Percentiles rank a stretch among this genome's conserved stretches.
phyloP scores from a whole-genome alignment of 2,113 vertebrate species.

The Ptyas mucosa region DNA sequence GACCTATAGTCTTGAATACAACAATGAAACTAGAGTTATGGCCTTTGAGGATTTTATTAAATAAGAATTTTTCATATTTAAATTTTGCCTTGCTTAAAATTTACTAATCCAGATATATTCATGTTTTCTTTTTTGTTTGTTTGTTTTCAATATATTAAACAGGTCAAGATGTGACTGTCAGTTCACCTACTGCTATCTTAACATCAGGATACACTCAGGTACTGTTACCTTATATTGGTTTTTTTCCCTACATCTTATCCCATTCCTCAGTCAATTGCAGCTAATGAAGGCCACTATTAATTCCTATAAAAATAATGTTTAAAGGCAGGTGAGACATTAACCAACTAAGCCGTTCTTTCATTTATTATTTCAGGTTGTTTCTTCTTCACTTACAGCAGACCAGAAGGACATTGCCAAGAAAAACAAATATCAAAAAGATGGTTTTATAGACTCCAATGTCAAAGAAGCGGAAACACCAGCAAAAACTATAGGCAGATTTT shows the following conservation, averaged over 20 bases:
- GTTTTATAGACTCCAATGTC: constrained; percentile 25
- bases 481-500: constrained; percentile 91
- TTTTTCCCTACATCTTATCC: neutral
- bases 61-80: neutral
- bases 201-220: constrained; percentile 69
- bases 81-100: neutral
- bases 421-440: constrained; percentile 34
- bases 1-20: neutral
- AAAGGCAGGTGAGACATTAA: neutral
- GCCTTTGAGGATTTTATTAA: neutral
- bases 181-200: constrained; percentile 27
- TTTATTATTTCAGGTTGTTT: constrained; percentile 50
- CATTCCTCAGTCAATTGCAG: neutral
- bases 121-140: neutral
- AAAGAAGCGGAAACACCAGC: constrained; percentile 64
- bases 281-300: neutral
- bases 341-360: neutral
- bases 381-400: constrained; percentile 17
- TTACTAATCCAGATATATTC: neutral
- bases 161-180: constrained; percentile 49
- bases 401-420: constrained; percentile 52
- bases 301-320: neutral
- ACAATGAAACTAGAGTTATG: neutral
- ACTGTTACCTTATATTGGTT: constrained; percentile 48
- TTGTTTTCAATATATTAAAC: constrained; percentile 35